Percentiles rank a stretch among this genome's conserved stretches.
Conservation (phyloP, 2,888 invertebrate genomes). For the Pyrrhopygopsis socrates region DNA sequence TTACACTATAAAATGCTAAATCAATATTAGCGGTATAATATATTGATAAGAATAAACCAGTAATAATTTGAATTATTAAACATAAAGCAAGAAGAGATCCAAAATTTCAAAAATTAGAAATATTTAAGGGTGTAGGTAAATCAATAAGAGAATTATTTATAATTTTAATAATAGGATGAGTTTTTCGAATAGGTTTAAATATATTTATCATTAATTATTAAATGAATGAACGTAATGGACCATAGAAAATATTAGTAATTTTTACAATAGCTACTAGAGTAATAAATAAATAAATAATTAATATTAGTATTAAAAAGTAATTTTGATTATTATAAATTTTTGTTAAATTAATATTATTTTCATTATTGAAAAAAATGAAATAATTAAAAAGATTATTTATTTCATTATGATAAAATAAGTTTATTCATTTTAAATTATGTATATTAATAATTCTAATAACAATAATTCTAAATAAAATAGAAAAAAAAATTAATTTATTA, state of each 20-base stretch:
- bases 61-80: constrained; percentile 96
- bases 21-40: constrained; percentile 96
- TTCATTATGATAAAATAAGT: constrained; percentile 88
- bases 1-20: constrained; percentile 96
- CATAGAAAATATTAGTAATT: constrained; percentile 94
- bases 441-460: constrained; percentile 86
- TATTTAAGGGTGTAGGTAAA: constrained; percentile 96
- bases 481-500: constrained; percentile 88
- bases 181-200: constrained; percentile 91
- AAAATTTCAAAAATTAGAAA: constrained; percentile 97
- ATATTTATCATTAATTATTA: constrained; percentile 93
- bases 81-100: constrained; percentile 96
- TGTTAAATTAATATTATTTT: constrained; percentile 93
- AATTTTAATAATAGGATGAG: constrained; percentile 94
- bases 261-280: constrained; percentile 95
- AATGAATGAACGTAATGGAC: constrained; percentile 90
- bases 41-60: constrained; percentile 97
- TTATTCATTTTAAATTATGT: constrained; percentile 90
- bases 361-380: constrained; percentile 91
- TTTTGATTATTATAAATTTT: constrained; percentile 95
- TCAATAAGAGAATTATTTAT: constrained; percentile 95
- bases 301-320: constrained; percentile 93
- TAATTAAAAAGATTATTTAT: constrained; percentile 88
- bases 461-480: constrained; percentile 85
- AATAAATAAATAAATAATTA: constrained; percentile 96